Conservation (phyloP, 35 echinoderm and acorn worm genomes). For the Lytechinus pictus region DNA sequence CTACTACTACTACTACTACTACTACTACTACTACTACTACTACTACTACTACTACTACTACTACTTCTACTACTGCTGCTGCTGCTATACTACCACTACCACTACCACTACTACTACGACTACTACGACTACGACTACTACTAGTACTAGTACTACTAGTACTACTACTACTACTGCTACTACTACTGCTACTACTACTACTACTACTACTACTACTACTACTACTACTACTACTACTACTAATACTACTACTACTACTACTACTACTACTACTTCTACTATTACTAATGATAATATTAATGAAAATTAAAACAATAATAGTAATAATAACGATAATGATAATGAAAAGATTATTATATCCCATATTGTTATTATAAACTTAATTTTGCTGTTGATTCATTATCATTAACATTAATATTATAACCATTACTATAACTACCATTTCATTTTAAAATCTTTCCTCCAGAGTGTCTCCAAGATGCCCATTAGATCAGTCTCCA, state of each 20-base stretch:
- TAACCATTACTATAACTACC: neutral
- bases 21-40: neutral
- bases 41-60: constrained; percentile 33
- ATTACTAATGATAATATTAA: neutral
- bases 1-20: too few species aligned
- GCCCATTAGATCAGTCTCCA: constrained; percentile 82
- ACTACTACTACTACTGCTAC: neutral
- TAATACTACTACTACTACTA: neutral
- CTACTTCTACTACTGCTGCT: neutral
- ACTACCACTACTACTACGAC: neutral
- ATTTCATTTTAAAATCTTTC: neutral
- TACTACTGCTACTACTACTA: constrained; percentile 38
- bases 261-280: neutral
- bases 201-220: neutral
- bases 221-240: neutral
- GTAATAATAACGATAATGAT: neutral
- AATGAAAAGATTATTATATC: neutral
- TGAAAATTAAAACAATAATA: neutral
- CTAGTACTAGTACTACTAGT: neutral
- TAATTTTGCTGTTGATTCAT: neutral
- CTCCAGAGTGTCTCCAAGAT: constrained; percentile 76
- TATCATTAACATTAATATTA: neutral
- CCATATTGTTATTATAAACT: neutral
- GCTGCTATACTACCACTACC: neutral
- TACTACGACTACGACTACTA: neutral